Percentiles rank a stretch among this genome's conserved stretches.
Evolutionary conservation across 2,113 vertebrate species (phyloP).

Genomic region (Plestiodon gilberti): DNA sequence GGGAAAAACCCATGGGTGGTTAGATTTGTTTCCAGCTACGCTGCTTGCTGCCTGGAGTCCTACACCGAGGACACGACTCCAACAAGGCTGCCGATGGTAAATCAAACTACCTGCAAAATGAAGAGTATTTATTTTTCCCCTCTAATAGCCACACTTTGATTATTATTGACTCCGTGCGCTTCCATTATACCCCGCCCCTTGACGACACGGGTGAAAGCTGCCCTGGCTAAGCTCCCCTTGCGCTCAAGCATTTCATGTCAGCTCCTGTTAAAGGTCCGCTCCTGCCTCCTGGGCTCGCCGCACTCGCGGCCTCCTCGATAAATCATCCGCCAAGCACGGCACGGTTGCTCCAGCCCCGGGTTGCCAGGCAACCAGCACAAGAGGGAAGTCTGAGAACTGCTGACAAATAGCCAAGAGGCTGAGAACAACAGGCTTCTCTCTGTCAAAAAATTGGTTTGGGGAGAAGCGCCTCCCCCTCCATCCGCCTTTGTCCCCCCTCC

Average conservation of each 20-base stretch:
- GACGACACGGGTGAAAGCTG: slow-evolving; percentile 4
- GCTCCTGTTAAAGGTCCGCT: slow-evolving; percentile 81
- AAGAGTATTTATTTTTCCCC: slow-evolving; percentile 20
- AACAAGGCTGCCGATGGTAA: not conserved
- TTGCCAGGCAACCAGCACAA: slow-evolving; percentile 89
- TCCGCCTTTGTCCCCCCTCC: not conserved
- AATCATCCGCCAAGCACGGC: slow-evolving; percentile 88
- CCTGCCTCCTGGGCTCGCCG: slow-evolving; percentile 83
- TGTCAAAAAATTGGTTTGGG: slow-evolving; percentile 80
- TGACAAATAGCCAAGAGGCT: slow-evolving; percentile 87
- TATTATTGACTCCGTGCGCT: accelerated
- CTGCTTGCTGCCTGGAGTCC: accelerated
- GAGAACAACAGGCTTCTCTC: slow-evolving; percentile 85
- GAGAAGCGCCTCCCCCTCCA: slow-evolving; percentile 69
- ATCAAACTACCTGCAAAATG: not conserved
- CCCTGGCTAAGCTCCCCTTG: slow-evolving; percentile 7
- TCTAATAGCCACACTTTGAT: slow-evolving; percentile 13
- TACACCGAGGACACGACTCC: not conserved
- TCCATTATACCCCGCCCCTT: not conserved
- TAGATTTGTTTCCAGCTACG: not conserved
- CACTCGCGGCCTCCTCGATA: slow-evolving; percentile 85
- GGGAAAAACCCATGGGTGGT: too few relatives aligned
- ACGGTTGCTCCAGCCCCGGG: slow-evolving; percentile 84
- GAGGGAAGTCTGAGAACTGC: slow-evolving; percentile 76
- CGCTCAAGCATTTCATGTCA: slow-evolving; percentile 51